Conservation (phyloP, 2,797 vertebrate genomes). For the Phataginus tricuspis region DNA sequence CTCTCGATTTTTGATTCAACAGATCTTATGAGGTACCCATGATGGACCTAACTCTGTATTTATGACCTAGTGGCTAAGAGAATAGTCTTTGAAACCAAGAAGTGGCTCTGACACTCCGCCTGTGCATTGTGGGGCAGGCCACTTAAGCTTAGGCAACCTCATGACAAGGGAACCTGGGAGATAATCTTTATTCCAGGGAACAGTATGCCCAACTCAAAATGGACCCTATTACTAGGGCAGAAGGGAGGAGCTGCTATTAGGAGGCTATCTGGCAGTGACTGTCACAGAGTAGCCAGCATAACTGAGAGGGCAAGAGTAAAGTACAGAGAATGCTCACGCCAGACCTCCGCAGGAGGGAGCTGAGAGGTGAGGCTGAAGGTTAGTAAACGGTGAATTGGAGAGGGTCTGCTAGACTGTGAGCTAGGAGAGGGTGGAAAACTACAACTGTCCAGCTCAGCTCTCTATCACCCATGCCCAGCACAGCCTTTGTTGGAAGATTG, state of each 20-base stretch:
- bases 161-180: neutral
- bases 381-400: neutral
- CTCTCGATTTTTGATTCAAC: neutral
- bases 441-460: neutral
- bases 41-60: neutral
- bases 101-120: neutral
- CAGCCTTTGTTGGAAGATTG: neutral
- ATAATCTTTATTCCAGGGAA: neutral
- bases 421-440: neutral
- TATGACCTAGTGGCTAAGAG: neutral
- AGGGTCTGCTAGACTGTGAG: neutral
- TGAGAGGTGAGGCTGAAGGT: neutral
- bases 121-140: neutral
- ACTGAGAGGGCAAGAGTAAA: neutral
- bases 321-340: neutral
- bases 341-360: neutral
- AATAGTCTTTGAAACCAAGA: neutral
- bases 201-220: neutral
- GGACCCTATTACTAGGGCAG: neutral
- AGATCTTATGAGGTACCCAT: neutral
- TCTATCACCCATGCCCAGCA: neutral
- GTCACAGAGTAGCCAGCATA: neutral
- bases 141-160: neutral
- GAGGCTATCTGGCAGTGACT: neutral
- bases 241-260: neutral